phyloP scores from a whole-genome alignment of 2,888 invertebrate species.

The Coleophora flavipennella region DNA sequence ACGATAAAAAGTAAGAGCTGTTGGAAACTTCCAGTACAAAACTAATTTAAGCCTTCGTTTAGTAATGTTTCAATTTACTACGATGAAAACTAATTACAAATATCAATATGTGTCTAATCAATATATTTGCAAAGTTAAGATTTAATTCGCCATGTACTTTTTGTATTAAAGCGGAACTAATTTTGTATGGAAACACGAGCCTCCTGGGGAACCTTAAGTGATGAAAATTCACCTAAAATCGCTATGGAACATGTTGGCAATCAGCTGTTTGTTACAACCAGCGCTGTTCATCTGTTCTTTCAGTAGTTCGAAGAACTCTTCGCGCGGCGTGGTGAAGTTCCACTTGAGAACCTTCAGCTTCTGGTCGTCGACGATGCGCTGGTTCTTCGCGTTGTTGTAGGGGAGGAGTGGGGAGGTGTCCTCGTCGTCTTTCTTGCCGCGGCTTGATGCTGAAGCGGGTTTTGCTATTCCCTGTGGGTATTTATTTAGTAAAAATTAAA shows the following conservation, averaged over 20 bases:
- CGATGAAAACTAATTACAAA: too few species aligned
- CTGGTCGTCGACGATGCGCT: conserved; percentile 94
- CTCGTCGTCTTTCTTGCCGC: conserved; percentile 87
- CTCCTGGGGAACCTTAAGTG: too few species aligned
- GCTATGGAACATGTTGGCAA: conserved; percentile 93
- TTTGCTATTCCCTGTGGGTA: conserved; percentile 39
- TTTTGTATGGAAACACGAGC: too few species aligned
- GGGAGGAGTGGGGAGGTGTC: conserved; percentile 85
- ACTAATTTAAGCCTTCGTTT: too few species aligned
- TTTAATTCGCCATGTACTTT: too few species aligned
- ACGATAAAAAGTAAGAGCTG: too few species aligned
- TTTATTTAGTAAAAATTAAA: background rate
- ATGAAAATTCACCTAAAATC: conserved; percentile 85
- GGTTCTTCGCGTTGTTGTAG: conserved; percentile 90
- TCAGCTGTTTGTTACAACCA: conserved; percentile 88
- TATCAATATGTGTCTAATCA: too few species aligned
- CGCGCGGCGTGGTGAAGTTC: conserved; percentile 94
- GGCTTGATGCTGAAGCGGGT: conserved; percentile 48
- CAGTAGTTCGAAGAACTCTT: conserved; percentile 94
- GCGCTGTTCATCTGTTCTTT: conserved; percentile 92
- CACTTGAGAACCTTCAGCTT: conserved; percentile 93
- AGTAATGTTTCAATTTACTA: too few species aligned
- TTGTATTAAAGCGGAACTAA: too few species aligned
- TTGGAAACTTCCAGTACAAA: too few species aligned
- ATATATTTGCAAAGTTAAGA: too few species aligned